These are phyloP conservation scores for Acleris emargana DNA, from an alignment of 2,888 invertebrate genomes.

Conservation along the genomic window DNA sequence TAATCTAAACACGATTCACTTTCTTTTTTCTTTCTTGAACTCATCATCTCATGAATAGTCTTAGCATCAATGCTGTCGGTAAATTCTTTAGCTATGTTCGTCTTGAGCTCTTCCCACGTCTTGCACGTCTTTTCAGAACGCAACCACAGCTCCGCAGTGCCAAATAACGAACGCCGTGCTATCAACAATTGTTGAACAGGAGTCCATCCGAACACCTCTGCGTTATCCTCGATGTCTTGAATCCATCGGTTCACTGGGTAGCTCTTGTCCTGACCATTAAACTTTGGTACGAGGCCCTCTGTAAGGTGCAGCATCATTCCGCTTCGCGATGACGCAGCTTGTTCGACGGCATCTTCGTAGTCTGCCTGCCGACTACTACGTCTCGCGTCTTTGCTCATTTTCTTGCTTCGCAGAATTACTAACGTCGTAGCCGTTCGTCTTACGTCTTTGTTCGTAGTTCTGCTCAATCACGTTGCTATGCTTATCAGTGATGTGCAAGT, in stretches of 20 bases:
- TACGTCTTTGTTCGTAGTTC: no score
- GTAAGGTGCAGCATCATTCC: no score
- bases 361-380: no score
- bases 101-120: constrained; percentile 12
- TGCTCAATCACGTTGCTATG: no score
- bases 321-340: no score
- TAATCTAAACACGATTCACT: constrained; percentile 11
- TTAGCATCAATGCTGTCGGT: background rate
- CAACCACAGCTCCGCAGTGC: constrained; percentile 7
- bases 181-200: constrained; percentile 30
- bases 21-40: constrained; percentile 3
- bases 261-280: constrained; percentile 4
- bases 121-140: background rate
- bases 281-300: constrained; percentile 1
- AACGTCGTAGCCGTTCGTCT: no score
- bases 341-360: no score
- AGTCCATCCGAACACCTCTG: constrained; percentile 36
- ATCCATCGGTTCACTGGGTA: constrained; percentile 17
- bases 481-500: no score
- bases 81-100: constrained; percentile 3
- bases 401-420: no score
- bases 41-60: constrained; percentile 17
- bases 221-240: constrained; percentile 36
- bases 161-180: constrained; percentile 26
- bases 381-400: no score